Base-by-base conservation (phyloP, 2,113 vertebrate genomes). In the Cichladusa arquata region DNA sequence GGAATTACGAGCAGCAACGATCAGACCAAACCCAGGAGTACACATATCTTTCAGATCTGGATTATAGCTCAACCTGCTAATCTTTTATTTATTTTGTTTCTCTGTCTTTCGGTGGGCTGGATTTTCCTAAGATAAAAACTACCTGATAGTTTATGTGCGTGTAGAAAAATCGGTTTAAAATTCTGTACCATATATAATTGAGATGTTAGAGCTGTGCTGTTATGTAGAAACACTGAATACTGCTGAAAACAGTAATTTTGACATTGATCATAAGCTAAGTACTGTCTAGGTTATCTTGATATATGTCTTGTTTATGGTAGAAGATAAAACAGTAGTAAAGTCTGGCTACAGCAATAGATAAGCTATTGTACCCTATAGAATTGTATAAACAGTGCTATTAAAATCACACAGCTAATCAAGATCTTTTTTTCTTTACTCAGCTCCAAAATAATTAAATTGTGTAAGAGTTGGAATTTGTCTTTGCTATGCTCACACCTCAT, bases 1-100 rank as follows among this genome's bases (percentile, higher is more conserved):
- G 17, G 40, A 64, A 33, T 4, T 67, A 42, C 33, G 81, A 79
- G 31, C n/a, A 69, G 3, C 45, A n/a, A 34, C 0, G 0, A 44
- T 65, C 23, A 61, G 36, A 11, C 19, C 51, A 78, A 79, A 76
- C 11, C 4, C 9, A 65, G 20, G 19, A 36, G 3, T 20, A 45
- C 12, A 28, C 2, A 1, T 66, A 9, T 53, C 65, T 84, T 86
- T 82, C 26, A 82, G 3, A n/a, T 64, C 20, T 79, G 58, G 12
- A 10, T 47, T 76, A 44, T 15, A 44, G n/a, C 28, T 57, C 31
- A 40, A 6, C 5, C 15, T 85, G 36, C 33, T 73, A 16, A 50
- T 58, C 2, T 57, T 88, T 22, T 54, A 11, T 58, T 82, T 34
- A 17, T n/a, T 82, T 78, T 80, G 8, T 34, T 16, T 74, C 3